phyloP scores from a whole-genome alignment of 2,113 vertebrate species.

The Apistogramma diplotaenia region DNA sequence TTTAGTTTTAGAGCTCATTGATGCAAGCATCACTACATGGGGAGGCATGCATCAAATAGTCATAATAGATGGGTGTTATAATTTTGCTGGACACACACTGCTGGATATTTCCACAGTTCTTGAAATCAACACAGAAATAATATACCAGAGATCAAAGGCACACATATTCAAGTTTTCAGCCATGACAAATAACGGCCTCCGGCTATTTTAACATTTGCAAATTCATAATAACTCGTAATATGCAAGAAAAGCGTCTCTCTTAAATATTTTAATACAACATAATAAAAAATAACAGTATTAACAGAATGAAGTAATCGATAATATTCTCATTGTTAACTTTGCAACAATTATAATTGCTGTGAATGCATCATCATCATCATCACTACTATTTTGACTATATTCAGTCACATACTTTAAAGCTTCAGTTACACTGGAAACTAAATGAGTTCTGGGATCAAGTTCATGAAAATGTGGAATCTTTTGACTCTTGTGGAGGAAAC shows the following conservation, averaged over 20 bases:
- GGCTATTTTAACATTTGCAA: not conserved
- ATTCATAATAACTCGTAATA: not conserved
- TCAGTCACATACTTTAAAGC: not conserved
- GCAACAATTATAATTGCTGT: not conserved
- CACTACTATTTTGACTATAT: not conserved
- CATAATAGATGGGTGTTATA: not conserved
- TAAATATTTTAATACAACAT: not conserved
- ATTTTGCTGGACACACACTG: not conserved
- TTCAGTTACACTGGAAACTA: not conserved
- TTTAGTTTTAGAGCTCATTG: not conserved
- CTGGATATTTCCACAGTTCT: not conserved
- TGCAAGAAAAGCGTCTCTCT: not conserved
- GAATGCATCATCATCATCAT: not conserved
- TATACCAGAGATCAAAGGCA: not conserved
- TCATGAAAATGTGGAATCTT: not conserved
- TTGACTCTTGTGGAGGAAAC: not conserved
- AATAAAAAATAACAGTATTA: not conserved
- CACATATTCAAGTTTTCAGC: not conserved
- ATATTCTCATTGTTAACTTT: not conserved
- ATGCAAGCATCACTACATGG: not conserved
- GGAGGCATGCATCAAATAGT: not conserved
- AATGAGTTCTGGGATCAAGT: not conserved
- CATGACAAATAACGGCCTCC: not conserved
- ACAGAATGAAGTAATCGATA: not conserved
- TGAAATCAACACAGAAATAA: not conserved